Conservation (phyloP, 1,140 invertebrate genomes). For the Drosophila yakuba region DNA sequence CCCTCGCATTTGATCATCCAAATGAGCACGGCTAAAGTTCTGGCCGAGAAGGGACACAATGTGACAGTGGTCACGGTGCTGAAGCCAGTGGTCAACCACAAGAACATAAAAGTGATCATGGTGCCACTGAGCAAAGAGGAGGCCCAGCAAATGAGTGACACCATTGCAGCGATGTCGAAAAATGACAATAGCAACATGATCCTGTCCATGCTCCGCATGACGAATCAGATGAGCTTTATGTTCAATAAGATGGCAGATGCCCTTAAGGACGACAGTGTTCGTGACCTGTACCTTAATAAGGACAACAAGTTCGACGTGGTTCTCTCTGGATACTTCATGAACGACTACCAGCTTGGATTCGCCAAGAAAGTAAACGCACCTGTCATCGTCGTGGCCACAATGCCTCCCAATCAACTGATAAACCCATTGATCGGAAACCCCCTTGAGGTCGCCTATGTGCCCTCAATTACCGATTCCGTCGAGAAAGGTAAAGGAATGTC, state of each 20-base stretch:
- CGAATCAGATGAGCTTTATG: neutral
- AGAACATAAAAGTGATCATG: slow-evolving; percentile 42
- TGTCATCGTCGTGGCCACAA: neutral
- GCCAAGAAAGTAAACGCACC: neutral
- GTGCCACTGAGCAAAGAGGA: slow-evolving; percentile 30
- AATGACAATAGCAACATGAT: neutral
- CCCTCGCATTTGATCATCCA: slow-evolving; percentile 69
- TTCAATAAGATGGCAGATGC: neutral
- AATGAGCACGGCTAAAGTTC: slow-evolving; percentile 49
- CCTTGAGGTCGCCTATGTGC: neutral
- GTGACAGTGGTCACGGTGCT: slow-evolving; percentile 60
- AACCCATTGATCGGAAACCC: slow-evolving; percentile 3
- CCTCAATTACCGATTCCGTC: neutral
- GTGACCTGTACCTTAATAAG: neutral
- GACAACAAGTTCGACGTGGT: slow-evolving; percentile 6
- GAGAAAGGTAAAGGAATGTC: neutral
- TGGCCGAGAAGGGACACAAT: slow-evolving; percentile 71
- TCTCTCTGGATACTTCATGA: slow-evolving; percentile 4
- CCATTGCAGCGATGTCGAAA: neutral
- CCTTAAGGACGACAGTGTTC: neutral
- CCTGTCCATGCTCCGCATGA: neutral
- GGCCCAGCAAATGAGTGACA: slow-evolving; percentile 2
- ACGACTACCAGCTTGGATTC: slow-evolving; percentile 2
- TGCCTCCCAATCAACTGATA: neutral
- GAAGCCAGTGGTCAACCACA: slow-evolving; percentile 52